Base-by-base conservation (phyloP, 2,797 vertebrate species). In the Cryptoblepharus egeriae region DNA sequence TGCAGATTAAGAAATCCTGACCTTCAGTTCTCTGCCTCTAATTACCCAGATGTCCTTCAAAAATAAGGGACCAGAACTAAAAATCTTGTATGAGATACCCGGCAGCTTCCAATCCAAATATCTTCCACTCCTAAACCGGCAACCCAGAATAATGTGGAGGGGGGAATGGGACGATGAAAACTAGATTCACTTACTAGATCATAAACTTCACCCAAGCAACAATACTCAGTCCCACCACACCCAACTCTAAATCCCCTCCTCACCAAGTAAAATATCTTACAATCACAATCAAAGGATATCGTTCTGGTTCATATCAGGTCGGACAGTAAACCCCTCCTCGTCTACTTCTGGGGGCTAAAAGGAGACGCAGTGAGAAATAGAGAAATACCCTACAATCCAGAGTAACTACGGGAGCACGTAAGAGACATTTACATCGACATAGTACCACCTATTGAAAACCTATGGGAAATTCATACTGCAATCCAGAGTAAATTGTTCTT, bases 281-380 rank as follows among this genome's bases (percentile, higher is more conserved):
- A 4, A 13, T 5, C 45, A 20, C 32, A 4, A 10, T 30, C n/a
- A 64, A 95, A 98, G 97, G 98, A 99, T 99, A 99, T 97, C 95
- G 85, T 96, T 97, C 81, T 91, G 96, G 32, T 93, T 87, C 73
- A 87, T 72, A 52, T 98, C 98, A 0, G 97, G 96, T 77, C 98
- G 97, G 88, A 99, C 97, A 1, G 97, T 97, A 90, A 98, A 99
- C 2, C 98, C 98, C 68, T 99, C 98, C 3, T 98, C 98, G 2
- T 99, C 98, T 75, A 99, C 97, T 89, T 98, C 98, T 0, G 97
- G 97, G 61, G 96, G 97, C 98, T 99, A 92, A 0, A 82, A 88
- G 39, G 85, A 37, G n/a, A 49, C 1, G 15, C 3, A 0, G 10
- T 26, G 10, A 72, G 55, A 16, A 8, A 5, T 39, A 13, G 3